A percentile compares a stretch with the other conserved stretches of the same genome.
These are phyloP conservation scores for Ellobium chinense DNA, from an alignment of 2,888 invertebrate genomes.

Conservation along the genomic window DNA sequence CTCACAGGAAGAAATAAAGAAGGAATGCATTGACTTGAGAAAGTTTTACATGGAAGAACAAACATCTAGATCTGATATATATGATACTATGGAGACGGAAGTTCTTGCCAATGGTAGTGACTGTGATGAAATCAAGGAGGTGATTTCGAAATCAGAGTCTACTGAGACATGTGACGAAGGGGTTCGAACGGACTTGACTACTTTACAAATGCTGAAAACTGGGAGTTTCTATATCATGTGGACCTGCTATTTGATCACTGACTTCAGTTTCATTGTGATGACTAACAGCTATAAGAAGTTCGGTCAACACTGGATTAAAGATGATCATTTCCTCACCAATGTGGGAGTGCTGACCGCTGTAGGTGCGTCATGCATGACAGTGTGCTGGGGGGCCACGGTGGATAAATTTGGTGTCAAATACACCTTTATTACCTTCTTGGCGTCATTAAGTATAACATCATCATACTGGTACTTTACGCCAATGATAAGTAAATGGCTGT, in stretches of 20 bases:
- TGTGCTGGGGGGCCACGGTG: background rate
- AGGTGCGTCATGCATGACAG: background rate
- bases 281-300: background rate
- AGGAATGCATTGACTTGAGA: no score
- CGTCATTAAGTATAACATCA: background rate
- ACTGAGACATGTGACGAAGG: background rate
- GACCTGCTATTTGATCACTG: background rate
- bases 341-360: background rate
- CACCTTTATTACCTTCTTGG: background rate
- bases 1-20: no score
- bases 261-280: background rate
- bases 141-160: background rate
- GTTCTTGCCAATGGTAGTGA: background rate
- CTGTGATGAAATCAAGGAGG: no score
- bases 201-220: background rate
- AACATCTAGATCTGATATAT: background rate
- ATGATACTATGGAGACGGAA: background rate
- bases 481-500: background rate
- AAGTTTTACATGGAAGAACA: no score
- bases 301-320: background rate
- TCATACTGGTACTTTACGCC: background rate
- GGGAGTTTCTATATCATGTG: background rate
- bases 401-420: background rate
- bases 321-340: background rate
- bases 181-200: background rate